Evolutionary conservation across 1,140 invertebrate species (phyloP).

Genomic region (Sminthurinus signatus): DNA sequence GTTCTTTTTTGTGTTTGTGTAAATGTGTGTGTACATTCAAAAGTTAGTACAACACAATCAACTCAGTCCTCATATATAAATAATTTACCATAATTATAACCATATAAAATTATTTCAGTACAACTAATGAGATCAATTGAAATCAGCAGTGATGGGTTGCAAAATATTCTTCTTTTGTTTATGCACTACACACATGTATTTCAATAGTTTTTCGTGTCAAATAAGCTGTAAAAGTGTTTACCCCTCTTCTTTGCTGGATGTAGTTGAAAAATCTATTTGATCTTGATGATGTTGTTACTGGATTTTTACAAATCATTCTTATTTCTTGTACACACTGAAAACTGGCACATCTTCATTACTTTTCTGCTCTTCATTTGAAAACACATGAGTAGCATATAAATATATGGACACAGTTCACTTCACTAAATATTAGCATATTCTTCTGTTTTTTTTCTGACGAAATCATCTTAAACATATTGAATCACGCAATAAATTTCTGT

Average conservation of each 20-base stretch:
- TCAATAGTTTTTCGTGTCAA: not conserved
- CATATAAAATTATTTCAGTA: not conserved
- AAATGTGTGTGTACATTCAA: not conserved
- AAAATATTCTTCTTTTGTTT: not conserved
- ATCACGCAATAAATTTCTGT: not conserved
- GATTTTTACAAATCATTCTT: no score
- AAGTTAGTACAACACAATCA: not conserved
- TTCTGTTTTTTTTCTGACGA: no score
- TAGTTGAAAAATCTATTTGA: not conserved
- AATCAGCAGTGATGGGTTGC: constrained; percentile 6
- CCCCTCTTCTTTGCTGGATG: not conserved
- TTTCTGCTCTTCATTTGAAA: not conserved
- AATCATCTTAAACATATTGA: not conserved
- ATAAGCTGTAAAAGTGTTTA: not conserved
- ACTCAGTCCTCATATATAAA: not conserved
- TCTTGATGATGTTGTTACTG: no score
- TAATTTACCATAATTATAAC: not conserved
- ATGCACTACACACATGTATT: not conserved
- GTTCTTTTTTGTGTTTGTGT: not conserved
- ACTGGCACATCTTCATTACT: not conserved
- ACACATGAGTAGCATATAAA: not conserved
- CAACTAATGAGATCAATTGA: constrained; percentile 1
- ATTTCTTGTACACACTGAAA: not conserved
- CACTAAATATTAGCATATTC: not conserved
- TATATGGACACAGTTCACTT: not conserved